Conservation (phyloP, 2,113 vertebrate species). For the Oplegnathus fasciatus region DNA sequence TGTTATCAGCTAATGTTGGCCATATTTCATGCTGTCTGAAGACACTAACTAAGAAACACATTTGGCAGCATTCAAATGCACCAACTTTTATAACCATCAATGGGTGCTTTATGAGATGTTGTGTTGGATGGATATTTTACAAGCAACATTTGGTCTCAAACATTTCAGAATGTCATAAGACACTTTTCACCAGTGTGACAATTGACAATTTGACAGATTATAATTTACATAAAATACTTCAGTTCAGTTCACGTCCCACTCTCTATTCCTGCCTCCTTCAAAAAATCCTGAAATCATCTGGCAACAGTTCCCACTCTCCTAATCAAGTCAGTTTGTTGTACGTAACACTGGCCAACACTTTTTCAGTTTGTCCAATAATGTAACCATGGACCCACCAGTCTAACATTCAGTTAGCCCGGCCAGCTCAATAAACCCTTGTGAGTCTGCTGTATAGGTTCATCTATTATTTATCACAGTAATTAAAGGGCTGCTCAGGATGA, state of each 20-base stretch:
- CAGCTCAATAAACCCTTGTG: slow-evolving; percentile 52
- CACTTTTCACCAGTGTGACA: slow-evolving; percentile 15
- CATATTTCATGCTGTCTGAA: slow-evolving; percentile 20
- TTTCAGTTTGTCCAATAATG: slow-evolving; percentile 29
- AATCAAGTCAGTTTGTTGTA: slow-evolving; percentile 33
- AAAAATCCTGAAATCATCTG: slow-evolving; percentile 7
- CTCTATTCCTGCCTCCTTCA: neutral
- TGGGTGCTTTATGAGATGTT: slow-evolving; percentile 3
- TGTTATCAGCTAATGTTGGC: slow-evolving; percentile 1
- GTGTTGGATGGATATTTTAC: slow-evolving; percentile 15
- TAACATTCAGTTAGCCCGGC: slow-evolving; percentile 43
- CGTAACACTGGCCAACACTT: slow-evolving; percentile 12
- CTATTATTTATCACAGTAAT: slow-evolving; percentile 75
- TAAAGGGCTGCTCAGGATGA: slow-evolving; percentile 73
- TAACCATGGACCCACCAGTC: slow-evolving; percentile 22
- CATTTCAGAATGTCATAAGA: slow-evolving; percentile 31
- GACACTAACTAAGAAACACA: slow-evolving; percentile 1
- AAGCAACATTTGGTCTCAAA: slow-evolving; percentile 19
- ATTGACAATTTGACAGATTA: slow-evolving; percentile 23
- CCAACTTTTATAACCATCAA: neutral
- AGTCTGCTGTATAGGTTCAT: slow-evolving; percentile 56
- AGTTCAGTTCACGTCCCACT: neutral
- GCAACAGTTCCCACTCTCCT: neutral
- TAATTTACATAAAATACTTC: slow-evolving; percentile 30
- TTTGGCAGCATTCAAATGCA: neutral